Base-by-base conservation (phyloP, 2,888 invertebrate genomes). In the Drosophila meridiana region DNA sequence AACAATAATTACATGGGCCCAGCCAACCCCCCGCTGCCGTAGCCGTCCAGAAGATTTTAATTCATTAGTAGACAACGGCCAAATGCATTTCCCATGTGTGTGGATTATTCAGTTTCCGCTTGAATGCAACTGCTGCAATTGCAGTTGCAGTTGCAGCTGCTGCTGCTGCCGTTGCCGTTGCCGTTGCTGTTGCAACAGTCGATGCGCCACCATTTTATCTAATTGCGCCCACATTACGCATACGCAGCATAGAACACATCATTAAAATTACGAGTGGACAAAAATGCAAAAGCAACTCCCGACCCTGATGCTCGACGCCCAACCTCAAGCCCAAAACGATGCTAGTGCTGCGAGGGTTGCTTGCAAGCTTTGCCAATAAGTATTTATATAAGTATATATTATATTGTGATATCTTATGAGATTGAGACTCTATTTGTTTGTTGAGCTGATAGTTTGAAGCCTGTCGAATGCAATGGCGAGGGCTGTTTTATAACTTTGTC, bases 61-160 rank as follows among this genome's bases (percentile, higher is more conserved):
- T 90, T 87, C 89, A 87, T 87, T 87, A 87, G 87, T 90, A 82
- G 84, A 90, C 89, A 89, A 83, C 90, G 88, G 87, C 80, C 89
- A 83, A 86, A 78, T 87, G 87, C 87, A 90, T 88, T 87, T 87
- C 82, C 82, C 83, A 83, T 84, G 75, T 78, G 85, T 80, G 85
- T 84, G 87, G 89, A 85, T 89, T 89, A 89, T 85, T 82, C 87
- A 85, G 87, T 89, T 90, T 90, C 89, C 89, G 85, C 80, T 90
- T 78, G 75, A 89, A 85, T 87, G 91, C 83, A 83, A 82, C 69
- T 75, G 89, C 87, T 78, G 66, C 70, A 78, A 66, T 76, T 60
- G 62, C 65, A 63, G 52, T 56, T n/a, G 55, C 28, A 13, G 61
- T 50, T 30, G 52, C 36, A 13, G 47, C 65, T 28, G 59, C 74